These are phyloP conservation scores for Microcebus griseorufus DNA, from an alignment of 2,113 vertebrate genomes.

Conservation along the genomic window DNA sequence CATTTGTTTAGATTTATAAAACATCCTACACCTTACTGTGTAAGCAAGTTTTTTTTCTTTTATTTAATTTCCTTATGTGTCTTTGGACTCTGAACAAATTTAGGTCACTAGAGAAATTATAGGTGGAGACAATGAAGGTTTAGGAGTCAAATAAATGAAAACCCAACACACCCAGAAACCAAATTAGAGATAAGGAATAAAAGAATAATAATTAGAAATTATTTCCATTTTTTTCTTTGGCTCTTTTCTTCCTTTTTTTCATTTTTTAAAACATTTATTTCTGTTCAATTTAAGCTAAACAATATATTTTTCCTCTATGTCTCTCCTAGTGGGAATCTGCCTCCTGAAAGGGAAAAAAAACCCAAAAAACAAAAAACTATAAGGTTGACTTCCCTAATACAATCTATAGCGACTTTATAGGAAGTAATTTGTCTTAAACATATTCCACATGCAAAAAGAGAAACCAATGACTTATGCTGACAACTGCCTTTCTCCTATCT, in stretches of 20 bases:
- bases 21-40: neutral
- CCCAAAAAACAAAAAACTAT: neutral
- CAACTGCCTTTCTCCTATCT: neutral
- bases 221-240: neutral
- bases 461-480: neutral
- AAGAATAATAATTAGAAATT: neutral
- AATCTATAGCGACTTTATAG: neutral
- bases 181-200: neutral
- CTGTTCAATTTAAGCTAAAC: constrained; percentile 15
- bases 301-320: neutral
- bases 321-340: neutral
- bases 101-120: constrained; percentile 70
- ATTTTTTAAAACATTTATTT: neutral
- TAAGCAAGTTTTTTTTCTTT: constrained; percentile 30
- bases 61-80: constrained; percentile 17
- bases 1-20: neutral
- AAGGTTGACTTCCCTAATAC: neutral
- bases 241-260: neutral
- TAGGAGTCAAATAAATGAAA: constrained; percentile 34
- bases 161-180: constrained; percentile 34
- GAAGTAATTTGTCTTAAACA: neutral
- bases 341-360: neutral
- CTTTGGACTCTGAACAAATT: constrained; percentile 42
- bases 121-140: constrained; percentile 44
- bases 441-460: neutral